Base-by-base conservation (phyloP, 1,140 invertebrate species). In the Drosophila parabipectinata region DNA sequence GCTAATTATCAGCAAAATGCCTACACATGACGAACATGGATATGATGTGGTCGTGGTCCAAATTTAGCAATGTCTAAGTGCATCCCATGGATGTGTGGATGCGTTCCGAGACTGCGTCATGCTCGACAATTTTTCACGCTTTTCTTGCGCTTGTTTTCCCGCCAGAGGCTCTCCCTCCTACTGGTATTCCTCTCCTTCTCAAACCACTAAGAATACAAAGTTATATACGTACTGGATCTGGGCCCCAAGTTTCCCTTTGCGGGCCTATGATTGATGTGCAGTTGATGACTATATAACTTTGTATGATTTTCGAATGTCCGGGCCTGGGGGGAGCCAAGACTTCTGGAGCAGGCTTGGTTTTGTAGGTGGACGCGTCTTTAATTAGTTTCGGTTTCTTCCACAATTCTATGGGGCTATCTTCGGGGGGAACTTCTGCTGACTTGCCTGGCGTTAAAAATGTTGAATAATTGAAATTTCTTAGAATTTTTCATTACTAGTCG, bases 201-300 rank as follows among this genome's bases (percentile, higher is more conserved):
- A 4, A 37, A 32, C 41, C 52, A 45, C 30, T 47, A 52, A 3
- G 39, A 50, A 77, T 53, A 77, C 64, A 77, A 77, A 76, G 56
- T 63, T 37, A 34, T 50, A 59, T 15, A 44, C 41, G 34, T 37
- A 37, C 12, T 37, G 4, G 3, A 44, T 72, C 72, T 60, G 57
- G 63, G 74, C 52, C 54, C 57, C 39, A 74, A 80, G 57, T 55
- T 88, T 79, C 34, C 12, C 26, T 28, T 59, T 66, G 66, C 80
- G 68, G 72, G 80, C 76, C 84, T 88, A 88, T 88, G 84, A 88
- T 88, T 88, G 83, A 88, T 89, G 83, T 88, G 59, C 79, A 77
- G 76, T 88, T 88, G 83, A 88, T 88, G 83, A 88, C 83, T 88
- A 83, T 79, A 87, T 87, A 87, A 87, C 83, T 83, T 87, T 87